These are phyloP conservation scores for Lycopodina hypogea DNA, from an alignment of 37 sponge, comb jelly and placozoan species.

Conservation along the genomic window DNA sequence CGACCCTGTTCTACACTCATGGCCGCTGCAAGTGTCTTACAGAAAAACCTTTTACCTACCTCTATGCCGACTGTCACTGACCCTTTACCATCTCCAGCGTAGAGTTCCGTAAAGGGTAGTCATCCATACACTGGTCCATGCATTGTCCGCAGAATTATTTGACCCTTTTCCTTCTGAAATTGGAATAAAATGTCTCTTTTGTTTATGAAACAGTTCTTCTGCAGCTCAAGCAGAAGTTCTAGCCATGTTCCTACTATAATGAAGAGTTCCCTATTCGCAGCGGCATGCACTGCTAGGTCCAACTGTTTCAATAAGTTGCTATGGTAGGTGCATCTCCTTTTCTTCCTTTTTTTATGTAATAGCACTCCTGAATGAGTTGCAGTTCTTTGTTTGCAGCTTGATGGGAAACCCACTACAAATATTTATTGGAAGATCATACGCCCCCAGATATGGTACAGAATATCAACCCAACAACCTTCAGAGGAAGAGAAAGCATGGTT, in stretches of 20 bases:
- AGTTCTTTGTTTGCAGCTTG: background rate
- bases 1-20: constrained; percentile 48
- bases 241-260: background rate
- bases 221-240: too few relatives aligned
- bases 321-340: too few relatives aligned
- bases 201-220: too few relatives aligned
- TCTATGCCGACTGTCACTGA: background rate
- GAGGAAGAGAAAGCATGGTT: constrained; percentile 86
- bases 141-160: too few relatives aligned
- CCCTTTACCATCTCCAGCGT: background rate
- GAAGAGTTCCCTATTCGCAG: background rate
- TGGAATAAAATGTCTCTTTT: too few relatives aligned
- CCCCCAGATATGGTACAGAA: constrained; percentile 66
- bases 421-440: constrained; percentile 15
- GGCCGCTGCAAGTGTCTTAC: background rate
- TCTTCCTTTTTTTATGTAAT: too few relatives aligned
- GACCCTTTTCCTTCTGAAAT: too few relatives aligned
- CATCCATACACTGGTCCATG: too few relatives aligned
- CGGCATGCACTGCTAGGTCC: background rate
- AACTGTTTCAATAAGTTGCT: too few relatives aligned
- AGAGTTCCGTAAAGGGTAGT: background rate
- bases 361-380: too few relatives aligned
- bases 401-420: constrained; percentile 12
- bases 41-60: background rate
- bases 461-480: constrained; percentile 87